Percentiles rank a stretch among this genome's conserved stretches.
Evolutionary conservation across 2,888 invertebrate species (phyloP).

Genomic region (Anarsia innoxiella): DNA sequence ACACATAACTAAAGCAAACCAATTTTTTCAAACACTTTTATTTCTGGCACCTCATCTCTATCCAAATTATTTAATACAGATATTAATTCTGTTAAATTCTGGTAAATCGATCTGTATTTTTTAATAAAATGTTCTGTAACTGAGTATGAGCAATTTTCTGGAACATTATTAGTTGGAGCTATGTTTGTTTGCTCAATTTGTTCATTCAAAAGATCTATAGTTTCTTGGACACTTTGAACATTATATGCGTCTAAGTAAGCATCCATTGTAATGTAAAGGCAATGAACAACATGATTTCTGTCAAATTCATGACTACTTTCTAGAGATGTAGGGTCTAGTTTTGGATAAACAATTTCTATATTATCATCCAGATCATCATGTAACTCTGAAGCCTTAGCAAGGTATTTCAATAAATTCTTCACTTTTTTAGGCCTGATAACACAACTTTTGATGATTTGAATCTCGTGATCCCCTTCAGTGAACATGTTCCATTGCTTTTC

Average conservation of each 20-base stretch:
- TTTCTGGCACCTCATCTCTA: constrained; percentile 27
- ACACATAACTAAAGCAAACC: constrained; percentile 25
- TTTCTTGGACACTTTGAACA: constrained; percentile 43
- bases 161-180: constrained; percentile 13
- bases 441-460: constrained; percentile 25
- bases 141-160: constrained; percentile 31
- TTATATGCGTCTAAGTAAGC: constrained; percentile 54
- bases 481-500: constrained; percentile 35
- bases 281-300: constrained; percentile 36
- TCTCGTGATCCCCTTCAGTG: constrained; percentile 22
- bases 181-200: constrained; percentile 14
- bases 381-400: constrained; percentile 30
- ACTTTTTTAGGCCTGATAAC: constrained; percentile 27
- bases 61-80: constrained; percentile 22
- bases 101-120: constrained; percentile 43
- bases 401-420: constrained; percentile 30
- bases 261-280: constrained; percentile 44
- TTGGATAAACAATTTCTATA: constrained; percentile 26
- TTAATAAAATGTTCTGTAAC: constrained; percentile 48
- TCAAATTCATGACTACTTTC: constrained; percentile 18
- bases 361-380: constrained; percentile 9
- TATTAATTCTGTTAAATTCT: constrained; percentile 37
- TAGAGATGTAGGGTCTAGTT: constrained; percentile 28
- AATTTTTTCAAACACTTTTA: constrained; percentile 44
- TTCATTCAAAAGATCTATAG: constrained; percentile 41